Evolutionary conservation across 2,888 invertebrate genomes (phyloP).

Genomic region (Pseudanteris insignis): DNA sequence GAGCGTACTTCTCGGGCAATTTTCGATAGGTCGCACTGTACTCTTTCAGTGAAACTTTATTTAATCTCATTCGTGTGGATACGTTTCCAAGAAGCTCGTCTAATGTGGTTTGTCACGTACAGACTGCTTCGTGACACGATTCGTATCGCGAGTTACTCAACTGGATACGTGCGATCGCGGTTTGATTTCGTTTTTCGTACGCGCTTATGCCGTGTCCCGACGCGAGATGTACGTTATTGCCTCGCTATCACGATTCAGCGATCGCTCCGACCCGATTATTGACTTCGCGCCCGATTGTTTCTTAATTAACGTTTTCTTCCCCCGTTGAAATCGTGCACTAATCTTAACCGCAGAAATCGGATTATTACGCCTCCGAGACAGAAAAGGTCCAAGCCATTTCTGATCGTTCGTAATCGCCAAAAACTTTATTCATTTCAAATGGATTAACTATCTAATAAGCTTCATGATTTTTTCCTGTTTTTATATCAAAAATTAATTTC

Average conservation of each 20-base stretch:
- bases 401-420: too few species aligned
- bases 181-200: conserved; percentile 43
- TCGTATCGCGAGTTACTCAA: conserved; percentile 45
- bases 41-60: conserved; percentile 45
- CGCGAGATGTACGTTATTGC: conserved; percentile 11
- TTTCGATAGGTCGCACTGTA: conserved; percentile 36
- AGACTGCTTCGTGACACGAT: conserved; percentile 44
- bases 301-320: background rate
- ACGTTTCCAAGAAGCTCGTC: conserved; percentile 44
- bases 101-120: conserved; percentile 46
- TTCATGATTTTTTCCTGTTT: too few species aligned
- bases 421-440: too few species aligned
- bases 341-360: too few species aligned
- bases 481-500: too few species aligned
- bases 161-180: conserved; percentile 43
- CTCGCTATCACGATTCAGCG: conserved; percentile 19
- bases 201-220: conserved; percentile 31
- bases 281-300: background rate
- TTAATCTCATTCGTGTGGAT: conserved; percentile 45
- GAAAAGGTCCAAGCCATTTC: too few species aligned
- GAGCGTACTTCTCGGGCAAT: conserved; percentile 34
- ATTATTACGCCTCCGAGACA: too few species aligned
- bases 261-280: conserved; percentile 10
- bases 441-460: too few species aligned
- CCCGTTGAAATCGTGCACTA: too few species aligned